A percentile compares a stretch with the other conserved stretches of the same genome.
phyloP scores from a whole-genome alignment of 2,888 invertebrate species.

The Napeogenes inachia region DNA sequence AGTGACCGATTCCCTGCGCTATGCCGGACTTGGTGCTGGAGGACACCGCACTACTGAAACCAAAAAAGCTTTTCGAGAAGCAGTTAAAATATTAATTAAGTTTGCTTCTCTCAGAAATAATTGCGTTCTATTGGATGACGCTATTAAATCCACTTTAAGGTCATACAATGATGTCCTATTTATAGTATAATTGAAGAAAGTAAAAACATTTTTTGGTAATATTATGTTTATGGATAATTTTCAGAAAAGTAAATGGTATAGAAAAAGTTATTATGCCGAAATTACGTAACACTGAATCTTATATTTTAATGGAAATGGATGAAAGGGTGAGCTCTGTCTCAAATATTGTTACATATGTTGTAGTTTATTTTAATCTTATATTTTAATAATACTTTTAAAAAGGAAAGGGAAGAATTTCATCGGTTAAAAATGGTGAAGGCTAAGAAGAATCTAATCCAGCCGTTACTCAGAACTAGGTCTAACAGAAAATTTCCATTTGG shows the following conservation, averaged over 20 bases:
- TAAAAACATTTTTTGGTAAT: neutral
- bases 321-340: slow-evolving; percentile 52
- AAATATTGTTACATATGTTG: neutral
- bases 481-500: slow-evolving; percentile 29
- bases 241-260: slow-evolving; percentile 70
- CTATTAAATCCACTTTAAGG: slow-evolving; percentile 63
- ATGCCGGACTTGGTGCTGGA: slow-evolving; percentile 63
- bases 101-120: slow-evolving; percentile 70
- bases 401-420: slow-evolving; percentile 74
- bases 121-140: slow-evolving; percentile 58
- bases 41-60: slow-evolving; percentile 65
- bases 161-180: slow-evolving; percentile 26
- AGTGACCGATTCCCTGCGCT: slow-evolving; percentile 53
- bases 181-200: neutral
- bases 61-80: slow-evolving; percentile 65
- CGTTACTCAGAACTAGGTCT: slow-evolving; percentile 32
- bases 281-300: slow-evolving; percentile 61
- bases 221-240: slow-evolving; percentile 27
- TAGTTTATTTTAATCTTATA: neutral
- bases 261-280: slow-evolving; percentile 72
- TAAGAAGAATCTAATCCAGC: slow-evolving; percentile 54
- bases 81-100: slow-evolving; percentile 61
- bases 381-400: neutral
- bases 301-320: slow-evolving; percentile 68
- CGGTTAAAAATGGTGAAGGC: slow-evolving; percentile 71